Conservation (phyloP, 2,113 vertebrate species). For the Trachemys scripta region DNA sequence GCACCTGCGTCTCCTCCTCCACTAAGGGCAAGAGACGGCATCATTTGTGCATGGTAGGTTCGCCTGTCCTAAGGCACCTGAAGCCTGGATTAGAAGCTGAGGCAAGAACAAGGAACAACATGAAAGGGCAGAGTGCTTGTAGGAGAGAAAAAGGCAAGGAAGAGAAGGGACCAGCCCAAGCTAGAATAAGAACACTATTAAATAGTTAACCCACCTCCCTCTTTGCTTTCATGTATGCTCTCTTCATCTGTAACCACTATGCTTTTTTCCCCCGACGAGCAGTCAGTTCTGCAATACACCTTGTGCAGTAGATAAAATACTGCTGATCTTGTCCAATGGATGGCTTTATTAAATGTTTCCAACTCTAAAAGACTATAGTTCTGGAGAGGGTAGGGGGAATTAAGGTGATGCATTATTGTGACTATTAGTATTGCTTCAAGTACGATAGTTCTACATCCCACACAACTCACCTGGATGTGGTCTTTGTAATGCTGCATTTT, state of each 20-base stretch:
- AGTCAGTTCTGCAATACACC: too few species aligned
- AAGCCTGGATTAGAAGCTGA: not conserved
- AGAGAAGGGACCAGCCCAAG: not conserved
- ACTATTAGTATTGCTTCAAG: accelerated
- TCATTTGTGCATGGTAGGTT: not conserved
- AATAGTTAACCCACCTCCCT: not conserved
- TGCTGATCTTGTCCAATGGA: not conserved
- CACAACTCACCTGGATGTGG: constrained; percentile 76
- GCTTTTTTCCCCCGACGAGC: not conserved
- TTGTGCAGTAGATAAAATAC: not conserved
- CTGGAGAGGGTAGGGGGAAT: not conserved
- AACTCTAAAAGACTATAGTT: not conserved
- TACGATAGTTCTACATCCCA: not conserved
- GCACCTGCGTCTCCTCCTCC: not conserved
- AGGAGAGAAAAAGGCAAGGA: not conserved
- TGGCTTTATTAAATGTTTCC: not conserved
- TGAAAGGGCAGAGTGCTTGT: accelerated
- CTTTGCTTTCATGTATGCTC: not conserved
- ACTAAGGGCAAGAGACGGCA: not conserved
- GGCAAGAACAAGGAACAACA: not conserved
- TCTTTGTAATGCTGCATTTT: not conserved
- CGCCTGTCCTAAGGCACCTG: accelerated
- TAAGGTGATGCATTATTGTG: not conserved
- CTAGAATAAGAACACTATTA: not conserved
- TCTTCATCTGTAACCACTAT: not conserved